Evolutionary conservation across 2,888 invertebrate species (phyloP), one percentile per base, ranked within the genome.

Genomic region (Tachina grossa): DNA sequence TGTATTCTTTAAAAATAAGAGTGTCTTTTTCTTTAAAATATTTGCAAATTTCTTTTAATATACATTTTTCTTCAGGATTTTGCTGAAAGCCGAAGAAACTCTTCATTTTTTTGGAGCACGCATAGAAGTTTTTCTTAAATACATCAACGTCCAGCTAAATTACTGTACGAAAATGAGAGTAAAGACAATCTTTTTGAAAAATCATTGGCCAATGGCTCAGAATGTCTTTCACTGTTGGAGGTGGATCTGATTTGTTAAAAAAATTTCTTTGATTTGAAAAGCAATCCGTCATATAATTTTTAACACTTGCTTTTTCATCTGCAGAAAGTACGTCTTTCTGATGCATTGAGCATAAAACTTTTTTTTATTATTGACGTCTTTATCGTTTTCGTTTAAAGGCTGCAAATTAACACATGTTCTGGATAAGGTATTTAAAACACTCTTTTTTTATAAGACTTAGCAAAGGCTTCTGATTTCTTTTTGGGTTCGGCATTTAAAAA

Each of bases 331-430:
- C 11, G 16, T 51, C 10, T 51, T 76, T 65, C 51, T 76, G 76
- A 76, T 66, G 65, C 66, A 76, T 76, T 76, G 53, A 66, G 41
- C 41, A 65, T 55, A 76, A 66, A 66, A 66, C 10, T 66, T 49
- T 76, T 76, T 76, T 22, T 76, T 76, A 43, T 43, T 43, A 51
- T 49, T 66, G 39, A 53, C 14, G 39, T 76, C 66, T 51, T 4
- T 1, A 65, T 41, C 13, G 55, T 43, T 45, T 53, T 51, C 14
- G 14, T 41, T 55, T 45, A 5, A 19, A 55, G 76, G 65, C 13
- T 76, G 19, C 45, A 41, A 76, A 57, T 76, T 65, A 43, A 76
- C 53, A 65, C 66, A 66, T 55, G n/a, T 53, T 76, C 76, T 47
- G 47, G 47, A 11, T 47, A 47, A 14, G 2, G 47, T 6, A 13